A percentile compares a stretch with the other conserved stretches of the same genome.
These are phyloP conservation scores for Melanophora roralis DNA, from an alignment of 2,888 invertebrate genomes.

Conservation along the genomic window DNA sequence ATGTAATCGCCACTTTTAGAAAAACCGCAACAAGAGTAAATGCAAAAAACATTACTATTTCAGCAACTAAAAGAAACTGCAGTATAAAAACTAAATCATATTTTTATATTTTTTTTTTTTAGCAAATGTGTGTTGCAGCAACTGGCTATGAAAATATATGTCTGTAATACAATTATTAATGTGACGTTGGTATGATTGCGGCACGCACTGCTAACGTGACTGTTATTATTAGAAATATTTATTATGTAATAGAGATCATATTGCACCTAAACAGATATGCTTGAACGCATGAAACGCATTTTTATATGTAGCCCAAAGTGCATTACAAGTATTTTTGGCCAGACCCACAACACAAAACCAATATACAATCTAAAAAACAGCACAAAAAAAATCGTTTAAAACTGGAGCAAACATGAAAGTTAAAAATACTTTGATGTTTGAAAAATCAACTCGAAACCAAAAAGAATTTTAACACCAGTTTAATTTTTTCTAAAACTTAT, in stretches of 20 bases:
- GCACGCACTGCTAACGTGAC: conserved; percentile 51
- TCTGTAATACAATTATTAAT: conserved; percentile 22
- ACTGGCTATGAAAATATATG: neutral
- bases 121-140: conserved; percentile 37
- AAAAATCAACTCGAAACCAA: neutral
- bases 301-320: conserved; percentile 17
- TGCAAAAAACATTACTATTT: neutral
- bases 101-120: too few species aligned
- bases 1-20: conserved; percentile 16
- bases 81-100: conserved; percentile 33
- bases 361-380: conserved; percentile 12
- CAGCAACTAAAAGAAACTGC: neutral
- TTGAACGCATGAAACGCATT: conserved; percentile 22
- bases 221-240: conserved; percentile 34
- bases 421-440: conserved; percentile 34
- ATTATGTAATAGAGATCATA: conserved; percentile 61
- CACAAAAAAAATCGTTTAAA: conserved; percentile 41
- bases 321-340: conserved; percentile 36
- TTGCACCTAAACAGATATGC: conserved; percentile 4
- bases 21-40: conserved; percentile 25
- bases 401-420: conserved; percentile 57
- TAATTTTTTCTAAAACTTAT: too few species aligned
- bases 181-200: conserved; percentile 21
- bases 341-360: conserved; percentile 23
- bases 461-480: neutral